Conservation (phyloP, 2,888 invertebrate species). For the Parnassius orleans region DNA sequence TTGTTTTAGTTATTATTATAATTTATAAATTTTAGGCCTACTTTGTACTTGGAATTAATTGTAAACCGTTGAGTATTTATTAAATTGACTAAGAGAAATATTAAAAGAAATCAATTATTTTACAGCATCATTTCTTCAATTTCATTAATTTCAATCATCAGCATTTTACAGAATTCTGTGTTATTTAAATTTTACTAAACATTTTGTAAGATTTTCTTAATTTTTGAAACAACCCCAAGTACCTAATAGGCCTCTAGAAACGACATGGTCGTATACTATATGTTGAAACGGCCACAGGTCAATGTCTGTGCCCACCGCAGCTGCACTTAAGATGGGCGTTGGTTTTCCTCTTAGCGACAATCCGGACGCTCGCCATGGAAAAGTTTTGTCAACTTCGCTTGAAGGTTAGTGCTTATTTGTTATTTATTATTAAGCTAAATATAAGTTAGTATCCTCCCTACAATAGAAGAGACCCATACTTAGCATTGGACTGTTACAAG, state of each 20-base stretch:
- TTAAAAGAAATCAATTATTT: too few relatives aligned
- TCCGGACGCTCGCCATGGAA: slow-evolving; percentile 86
- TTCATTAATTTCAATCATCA: too few relatives aligned
- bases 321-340: slow-evolving; percentile 92
- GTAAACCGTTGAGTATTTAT: too few relatives aligned
- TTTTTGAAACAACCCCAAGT: slow-evolving; percentile 4
- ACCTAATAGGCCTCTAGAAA: not conserved
- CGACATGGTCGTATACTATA: slow-evolving; percentile 36
- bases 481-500: too few relatives aligned
- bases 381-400: slow-evolving; percentile 82
- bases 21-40: not conserved
- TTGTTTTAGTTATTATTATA: not conserved
- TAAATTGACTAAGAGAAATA: too few relatives aligned
- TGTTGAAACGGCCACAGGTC: slow-evolving; percentile 79
- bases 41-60: slow-evolving; percentile 12
- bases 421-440: too few relatives aligned
- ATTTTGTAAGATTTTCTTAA: too few relatives aligned
- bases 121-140: too few relatives aligned
- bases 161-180: too few relatives aligned
- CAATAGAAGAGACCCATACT: too few relatives aligned
- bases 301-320: slow-evolving; percentile 89
- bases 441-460: too few relatives aligned
- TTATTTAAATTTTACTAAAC: too few relatives aligned
- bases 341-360: slow-evolving; percentile 89
- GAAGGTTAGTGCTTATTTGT: slow-evolving; percentile 72